Evolutionary conservation across 2,797 vertebrate species (phyloP).

Genomic region (Chaenodraco wilsoni): DNA sequence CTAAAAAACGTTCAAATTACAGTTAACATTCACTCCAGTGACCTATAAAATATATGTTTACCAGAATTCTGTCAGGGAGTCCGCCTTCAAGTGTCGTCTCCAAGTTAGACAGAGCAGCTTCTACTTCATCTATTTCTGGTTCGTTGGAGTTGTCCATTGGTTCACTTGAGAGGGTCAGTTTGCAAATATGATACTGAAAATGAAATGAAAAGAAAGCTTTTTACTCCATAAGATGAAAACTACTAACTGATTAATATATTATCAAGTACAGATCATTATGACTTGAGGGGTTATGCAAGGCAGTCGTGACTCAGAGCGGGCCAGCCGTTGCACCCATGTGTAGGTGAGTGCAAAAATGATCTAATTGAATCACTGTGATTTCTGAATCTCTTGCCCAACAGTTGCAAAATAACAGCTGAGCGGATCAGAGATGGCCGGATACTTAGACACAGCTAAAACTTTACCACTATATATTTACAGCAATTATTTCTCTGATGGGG

Average conservation of each 20-base stretch:
- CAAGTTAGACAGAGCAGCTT: conserved; percentile 94
- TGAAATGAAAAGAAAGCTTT: neutral
- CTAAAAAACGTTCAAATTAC: conserved; percentile 22
- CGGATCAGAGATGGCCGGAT: conserved; percentile 3
- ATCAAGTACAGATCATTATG: conserved; percentile 11
- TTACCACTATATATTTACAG: conserved; percentile 2
- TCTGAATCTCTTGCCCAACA: conserved; percentile 51
- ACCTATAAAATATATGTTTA: conserved; percentile 71
- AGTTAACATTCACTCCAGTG: neutral
- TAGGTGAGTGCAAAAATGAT: conserved; percentile 52
- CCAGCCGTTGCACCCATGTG: conserved; percentile 44
- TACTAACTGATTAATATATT: neutral
- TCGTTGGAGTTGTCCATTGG: conserved; percentile 84
- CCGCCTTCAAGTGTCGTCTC: conserved; percentile 94
- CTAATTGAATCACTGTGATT: conserved; percentile 46
- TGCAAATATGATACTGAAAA: conserved; percentile 94
- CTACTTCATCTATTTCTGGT: conserved; percentile 94
- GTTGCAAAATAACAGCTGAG: conserved; percentile 42
- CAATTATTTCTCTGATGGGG: neutral
- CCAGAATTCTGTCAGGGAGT: conserved; percentile 88
- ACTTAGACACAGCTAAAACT: conserved; percentile 8
- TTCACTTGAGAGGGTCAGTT: conserved; percentile 88
- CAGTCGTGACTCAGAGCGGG: conserved; percentile 56
- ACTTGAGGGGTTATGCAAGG: conserved; percentile 53
- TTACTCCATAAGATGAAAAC: neutral